Evolutionary conservation across 2,113 vertebrate species (phyloP).

Genomic region (Carassius auratus): DNA sequence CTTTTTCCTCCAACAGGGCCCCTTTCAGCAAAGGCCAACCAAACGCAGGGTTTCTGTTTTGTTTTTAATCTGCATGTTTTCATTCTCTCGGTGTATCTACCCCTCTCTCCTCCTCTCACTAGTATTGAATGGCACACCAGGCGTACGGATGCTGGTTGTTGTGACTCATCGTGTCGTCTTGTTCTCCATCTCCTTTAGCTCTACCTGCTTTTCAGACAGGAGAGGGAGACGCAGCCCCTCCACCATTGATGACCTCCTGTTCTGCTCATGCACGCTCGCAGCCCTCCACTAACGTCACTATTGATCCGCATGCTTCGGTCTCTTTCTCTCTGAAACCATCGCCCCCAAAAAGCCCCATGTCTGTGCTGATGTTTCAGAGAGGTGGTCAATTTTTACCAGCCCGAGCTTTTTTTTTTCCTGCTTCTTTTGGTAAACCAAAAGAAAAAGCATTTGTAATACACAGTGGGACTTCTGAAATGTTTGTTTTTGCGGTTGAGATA

Average conservation of each 20-base stretch:
- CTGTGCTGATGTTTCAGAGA: constrained; percentile 52
- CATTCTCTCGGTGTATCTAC: neutral
- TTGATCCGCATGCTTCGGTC: constrained; percentile 73
- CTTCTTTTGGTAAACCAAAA: neutral
- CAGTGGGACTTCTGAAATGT: neutral
- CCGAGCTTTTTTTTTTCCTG: constrained; percentile 41
- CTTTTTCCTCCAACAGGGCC: neutral
- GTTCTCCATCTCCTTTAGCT: constrained; percentile 79
- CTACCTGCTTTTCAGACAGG: constrained; percentile 73
- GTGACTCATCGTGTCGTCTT: constrained; percentile 80
- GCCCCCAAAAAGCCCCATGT: constrained; percentile 49
- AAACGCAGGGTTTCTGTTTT: constrained; percentile 66
- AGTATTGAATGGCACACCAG: constrained; percentile 78
- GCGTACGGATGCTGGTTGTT: constrained; percentile 79
- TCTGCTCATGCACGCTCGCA: constrained; percentile 77
- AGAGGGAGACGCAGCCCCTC: constrained; percentile 71
- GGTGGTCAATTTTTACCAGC: constrained; percentile 33
- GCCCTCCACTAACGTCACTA: constrained; percentile 74
- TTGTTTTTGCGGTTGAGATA: neutral
- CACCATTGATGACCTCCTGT: constrained; percentile 79
- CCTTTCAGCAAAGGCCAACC: constrained; percentile 63
- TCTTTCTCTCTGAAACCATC: constrained; percentile 68
- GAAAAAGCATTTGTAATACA: neutral
- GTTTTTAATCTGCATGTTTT: constrained; percentile 50
- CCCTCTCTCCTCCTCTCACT: constrained; percentile 44